phyloP scores from a whole-genome alignment of 2,888 invertebrate species.

The Nipponacmea schrenckii region DNA sequence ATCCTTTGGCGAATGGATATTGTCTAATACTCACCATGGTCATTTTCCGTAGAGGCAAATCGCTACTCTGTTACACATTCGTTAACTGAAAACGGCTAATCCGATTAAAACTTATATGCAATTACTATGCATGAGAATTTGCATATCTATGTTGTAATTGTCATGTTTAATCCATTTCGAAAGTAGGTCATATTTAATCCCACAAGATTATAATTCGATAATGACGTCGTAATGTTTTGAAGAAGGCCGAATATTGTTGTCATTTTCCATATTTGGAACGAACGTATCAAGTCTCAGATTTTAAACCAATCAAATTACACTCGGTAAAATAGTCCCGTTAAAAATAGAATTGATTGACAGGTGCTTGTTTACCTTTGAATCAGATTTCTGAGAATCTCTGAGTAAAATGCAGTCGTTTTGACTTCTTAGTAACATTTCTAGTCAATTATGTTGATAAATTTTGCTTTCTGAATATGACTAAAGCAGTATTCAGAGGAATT shows the following conservation, averaged over 20 bases:
- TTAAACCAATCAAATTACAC: slow-evolving; percentile 21
- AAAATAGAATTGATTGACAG: slow-evolving; percentile 6
- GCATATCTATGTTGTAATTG: not conserved
- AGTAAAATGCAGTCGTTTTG: no score
- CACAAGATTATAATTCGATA: slow-evolving; percentile 36
- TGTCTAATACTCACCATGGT: slow-evolving; percentile 33
- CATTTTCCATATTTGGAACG: slow-evolving; percentile 55
- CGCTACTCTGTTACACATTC: slow-evolving; percentile 1
- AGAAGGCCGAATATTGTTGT: slow-evolving; percentile 55
- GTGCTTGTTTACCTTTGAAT: not conserved
- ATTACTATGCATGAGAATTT: not conserved
- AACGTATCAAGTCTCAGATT: slow-evolving; percentile 37
- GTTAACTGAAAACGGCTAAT: not conserved
- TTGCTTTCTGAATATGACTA: no score
- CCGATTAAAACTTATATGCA: not conserved
- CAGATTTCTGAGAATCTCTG: no score
- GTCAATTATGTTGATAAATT: no score
- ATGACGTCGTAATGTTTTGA: slow-evolving; percentile 58
- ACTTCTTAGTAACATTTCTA: no score
- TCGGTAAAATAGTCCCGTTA: not conserved
- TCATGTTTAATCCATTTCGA: slow-evolving; percentile 28
- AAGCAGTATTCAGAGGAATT: no score
- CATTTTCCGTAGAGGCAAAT: slow-evolving; percentile 29
- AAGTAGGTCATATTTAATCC: slow-evolving; percentile 25
- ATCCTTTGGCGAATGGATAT: slow-evolving; percentile 12